phyloP scores from a whole-genome alignment of 1,140 invertebrate genomes.

The Procambarus virginalis region DNA sequence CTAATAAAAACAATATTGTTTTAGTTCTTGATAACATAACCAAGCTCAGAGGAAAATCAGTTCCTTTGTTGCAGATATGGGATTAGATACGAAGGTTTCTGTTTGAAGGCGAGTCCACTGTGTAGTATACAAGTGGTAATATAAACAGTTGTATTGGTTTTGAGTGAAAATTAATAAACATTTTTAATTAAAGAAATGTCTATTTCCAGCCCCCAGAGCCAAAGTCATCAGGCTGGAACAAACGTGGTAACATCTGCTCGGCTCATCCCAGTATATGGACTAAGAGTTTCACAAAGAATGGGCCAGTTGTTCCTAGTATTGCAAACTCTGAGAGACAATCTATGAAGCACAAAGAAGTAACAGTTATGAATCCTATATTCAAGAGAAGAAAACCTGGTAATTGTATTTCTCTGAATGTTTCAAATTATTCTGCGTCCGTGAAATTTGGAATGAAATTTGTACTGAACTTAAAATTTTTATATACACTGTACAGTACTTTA shows the following conservation, averaged over 20 bases:
- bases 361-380: conserved; percentile 15
- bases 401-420: neutral
- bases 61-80: too few relatives aligned
- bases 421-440: too few relatives aligned
- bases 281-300: neutral
- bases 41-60: too few relatives aligned
- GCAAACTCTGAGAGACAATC: neutral
- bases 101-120: too few relatives aligned
- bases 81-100: too few relatives aligned
- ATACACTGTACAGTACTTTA: neutral
- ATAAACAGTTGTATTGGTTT: neutral
- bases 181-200: neutral
- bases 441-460: too few relatives aligned
- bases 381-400: conserved; percentile 38
- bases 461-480: neutral
- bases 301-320: conserved; percentile 31
- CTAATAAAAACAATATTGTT: too few relatives aligned
- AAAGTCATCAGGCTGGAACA: conserved; percentile 61
- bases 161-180: neutral
- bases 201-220: conserved; percentile 25
- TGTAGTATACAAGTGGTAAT: too few relatives aligned
- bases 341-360: conserved; percentile 33
- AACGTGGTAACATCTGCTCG: conserved; percentile 14
- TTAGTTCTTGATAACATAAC: too few relatives aligned
- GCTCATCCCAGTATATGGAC: conserved; percentile 60